Conservation (phyloP, 2,113 vertebrate genomes). For the Nothobranchius furzeri region DNA sequence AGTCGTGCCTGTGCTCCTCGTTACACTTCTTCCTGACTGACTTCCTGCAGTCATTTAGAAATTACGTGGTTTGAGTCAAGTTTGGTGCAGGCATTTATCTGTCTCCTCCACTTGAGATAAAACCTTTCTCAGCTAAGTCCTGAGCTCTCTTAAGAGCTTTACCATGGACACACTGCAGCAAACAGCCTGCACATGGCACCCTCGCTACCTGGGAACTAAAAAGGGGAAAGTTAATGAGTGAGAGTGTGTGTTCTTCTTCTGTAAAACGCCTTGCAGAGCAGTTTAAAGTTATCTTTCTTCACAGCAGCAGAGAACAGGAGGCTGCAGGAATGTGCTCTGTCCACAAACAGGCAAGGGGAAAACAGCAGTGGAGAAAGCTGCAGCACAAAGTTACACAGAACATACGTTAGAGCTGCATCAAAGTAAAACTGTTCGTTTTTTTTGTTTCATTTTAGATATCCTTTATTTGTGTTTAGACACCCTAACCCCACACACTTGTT, state of each 20-base stretch:
- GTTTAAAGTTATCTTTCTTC: slow-evolving; percentile 43
- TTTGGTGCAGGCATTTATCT: slow-evolving; percentile 5
- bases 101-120: not conserved
- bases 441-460: no score
- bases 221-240: slow-evolving; percentile 44
- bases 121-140: not conserved
- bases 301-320: slow-evolving; percentile 48
- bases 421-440: no score
- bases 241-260: slow-evolving; percentile 53
- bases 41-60: slow-evolving; percentile 11
- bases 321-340: slow-evolving; percentile 53
- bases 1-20: slow-evolving; percentile 31
- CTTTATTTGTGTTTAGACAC: no score
- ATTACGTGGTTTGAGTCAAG: slow-evolving; percentile 21
- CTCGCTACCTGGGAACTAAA: slow-evolving; percentile 52
- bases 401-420: not conserved
- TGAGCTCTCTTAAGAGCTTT: slow-evolving; percentile 21
- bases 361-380: slow-evolving; percentile 5
- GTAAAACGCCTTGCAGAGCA: slow-evolving; percentile 49
- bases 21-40: slow-evolving; percentile 1
- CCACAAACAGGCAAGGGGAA: slow-evolving; percentile 23
- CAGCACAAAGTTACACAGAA: not conserved
- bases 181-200: slow-evolving; percentile 36
- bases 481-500: no score
- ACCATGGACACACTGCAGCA: slow-evolving; percentile 24